Evolutionary conservation across 37 sponge, comb jelly and placozoan species (phyloP), one percentile per base, ranked within the genome.

Genomic region (Theonella swinhoei): DNA sequence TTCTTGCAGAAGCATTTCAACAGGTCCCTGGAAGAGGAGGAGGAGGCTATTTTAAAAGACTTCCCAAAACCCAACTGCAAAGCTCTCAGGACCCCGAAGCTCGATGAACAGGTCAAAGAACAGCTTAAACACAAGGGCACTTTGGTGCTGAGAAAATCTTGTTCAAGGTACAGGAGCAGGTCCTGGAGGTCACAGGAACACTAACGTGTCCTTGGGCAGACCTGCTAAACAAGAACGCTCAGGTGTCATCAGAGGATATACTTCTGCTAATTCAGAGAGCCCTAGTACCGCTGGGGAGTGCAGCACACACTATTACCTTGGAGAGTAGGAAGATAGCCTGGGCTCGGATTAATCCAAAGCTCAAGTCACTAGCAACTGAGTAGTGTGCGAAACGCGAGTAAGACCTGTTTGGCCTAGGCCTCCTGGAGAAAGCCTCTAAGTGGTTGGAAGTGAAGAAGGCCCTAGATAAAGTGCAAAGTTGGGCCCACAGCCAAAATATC

Each of bases 341-440:
- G 82, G 3, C 82, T 7, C 23, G 82, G 8, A 81, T 81, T 38
- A 81, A 81, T 26, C 82, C 82, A 4, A 81, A 71, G 39, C 40
- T 81, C 7, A 80, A 80, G 34, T 39, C 70, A 19, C 80, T 80
- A 17, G 82, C 82, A 26, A 58, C 82, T 26, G 73, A 81, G 64
- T 35, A 70, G 20, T 71, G 68, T 40, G 59, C 39, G 3, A 70
- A 81, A 33, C 23, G 82, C 25, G 73, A 81, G 73, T 5, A 37
- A 17, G 25, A 70, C n/a, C 58, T 80, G 32, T 80, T 80, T 59
- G 82, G 63, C 38, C 82, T 73, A 59, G 58, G 70, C 42, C 67
- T 80, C 34, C 31, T 80, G 69, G 80, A 80, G 70, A 80, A 80
- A 25, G 80, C 82, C 38, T 71, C 82, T 17, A 81, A 81, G 11